Evolutionary conservation across 2,113 vertebrate species (phyloP).

Genomic region (Hyla sarda): DNA sequence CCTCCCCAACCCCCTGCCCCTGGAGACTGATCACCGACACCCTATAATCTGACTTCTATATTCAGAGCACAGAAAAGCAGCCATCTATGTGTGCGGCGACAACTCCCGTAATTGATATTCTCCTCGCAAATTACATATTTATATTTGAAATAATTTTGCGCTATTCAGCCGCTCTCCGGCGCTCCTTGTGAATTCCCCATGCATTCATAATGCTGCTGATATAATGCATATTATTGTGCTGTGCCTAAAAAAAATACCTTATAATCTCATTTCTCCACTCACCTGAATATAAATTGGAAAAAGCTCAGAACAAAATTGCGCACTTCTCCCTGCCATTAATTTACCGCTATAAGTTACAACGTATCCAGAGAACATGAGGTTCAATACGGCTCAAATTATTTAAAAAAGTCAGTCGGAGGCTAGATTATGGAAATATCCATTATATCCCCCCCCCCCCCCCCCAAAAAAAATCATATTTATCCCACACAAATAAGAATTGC

Average conservation of each 20-base stretch:
- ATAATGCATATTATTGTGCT: conserved; percentile 53
- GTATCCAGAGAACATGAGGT: conserved; percentile 1
- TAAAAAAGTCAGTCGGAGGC: conserved; percentile 32
- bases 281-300: conserved; percentile 54
- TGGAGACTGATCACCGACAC: neutral
- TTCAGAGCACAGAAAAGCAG: neutral
- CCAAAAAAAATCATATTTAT: no score
- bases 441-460: no score
- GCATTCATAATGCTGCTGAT: conserved; percentile 46
- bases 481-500: neutral
- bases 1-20: neutral
- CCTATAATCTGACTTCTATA: neutral
- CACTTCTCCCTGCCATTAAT: conserved; percentile 35
- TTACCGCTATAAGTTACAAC: conserved; percentile 19
- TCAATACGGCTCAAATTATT: conserved; percentile 19
- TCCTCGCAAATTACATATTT: conserved; percentile 51
- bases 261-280: conserved; percentile 51
- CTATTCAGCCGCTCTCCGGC: conserved; percentile 11
- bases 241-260: conserved; percentile 20
- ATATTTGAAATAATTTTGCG: conserved; percentile 44
- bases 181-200: conserved; percentile 42
- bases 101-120: conserved; percentile 37
- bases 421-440: conserved; percentile 28
- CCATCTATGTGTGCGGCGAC: neutral
- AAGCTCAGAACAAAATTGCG: conserved; percentile 40